Conservation (phyloP, 2,797 vertebrate genomes). For the Sebastes dallii region DNA sequence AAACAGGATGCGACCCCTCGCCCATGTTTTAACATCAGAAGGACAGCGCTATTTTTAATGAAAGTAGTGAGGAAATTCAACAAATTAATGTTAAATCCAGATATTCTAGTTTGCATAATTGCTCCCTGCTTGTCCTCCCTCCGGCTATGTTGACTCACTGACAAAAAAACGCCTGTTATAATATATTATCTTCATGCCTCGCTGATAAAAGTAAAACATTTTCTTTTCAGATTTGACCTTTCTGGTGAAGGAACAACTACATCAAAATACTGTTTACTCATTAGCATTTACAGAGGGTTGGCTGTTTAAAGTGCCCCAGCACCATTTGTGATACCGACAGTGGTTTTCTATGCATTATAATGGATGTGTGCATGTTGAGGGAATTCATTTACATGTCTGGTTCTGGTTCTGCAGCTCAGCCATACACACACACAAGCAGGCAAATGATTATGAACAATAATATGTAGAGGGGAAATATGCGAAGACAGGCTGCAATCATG, state of each 20-base stretch:
- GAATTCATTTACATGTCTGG: not conserved
- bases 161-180: not conserved
- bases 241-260: not conserved
- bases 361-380: not conserved
- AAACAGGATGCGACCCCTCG: not conserved
- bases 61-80: not conserved
- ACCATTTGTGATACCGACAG: not conserved
- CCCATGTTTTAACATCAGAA: not conserved
- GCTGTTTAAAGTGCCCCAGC: not conserved
- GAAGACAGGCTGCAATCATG: conserved; percentile 8
- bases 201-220: not conserved
- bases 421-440: not conserved
- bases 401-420: not conserved
- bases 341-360: not conserved
- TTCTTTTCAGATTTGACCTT: not conserved
- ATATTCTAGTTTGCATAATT: not conserved
- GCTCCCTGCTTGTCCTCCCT: not conserved
- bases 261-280: not conserved
- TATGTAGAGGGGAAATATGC: conserved; percentile 29
- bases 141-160: not conserved
- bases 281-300: not conserved
- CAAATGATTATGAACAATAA: conserved; percentile 38
- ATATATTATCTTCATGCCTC: not conserved
- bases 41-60: not conserved
- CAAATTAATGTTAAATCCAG: not conserved